Evolutionary conservation across 2,888 invertebrate species (phyloP), one percentile per base, ranked within the genome.

Genomic region (Andricus quercusramuli): DNA sequence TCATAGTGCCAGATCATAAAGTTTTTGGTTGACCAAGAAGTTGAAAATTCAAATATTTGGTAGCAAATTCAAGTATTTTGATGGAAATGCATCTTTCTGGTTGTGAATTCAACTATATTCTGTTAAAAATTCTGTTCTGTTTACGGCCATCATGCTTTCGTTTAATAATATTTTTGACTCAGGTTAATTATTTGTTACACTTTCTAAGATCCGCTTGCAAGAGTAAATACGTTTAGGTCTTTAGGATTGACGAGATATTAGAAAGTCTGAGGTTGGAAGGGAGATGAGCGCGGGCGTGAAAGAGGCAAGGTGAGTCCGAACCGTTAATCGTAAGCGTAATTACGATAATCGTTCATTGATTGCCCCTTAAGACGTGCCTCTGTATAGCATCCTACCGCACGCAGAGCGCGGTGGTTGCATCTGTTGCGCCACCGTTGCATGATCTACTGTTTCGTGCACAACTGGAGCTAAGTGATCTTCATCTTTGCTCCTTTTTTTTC

Each of bases 341-440:
- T 89, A 88, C 89, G 90, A 89, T 90, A 90, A 90, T 90, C 88
- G 87, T 81, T 90, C 88, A 88, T 88, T 89, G 89, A 90, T 90
- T 89, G 87, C 86, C 81, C 80, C 84, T 47, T 17, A 85, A 82
- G 87, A 89, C 89, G 90, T 90, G 89, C 86, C 41, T 41, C 77
- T 86, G 88, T 87, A 83, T 88, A 85, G 87, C 56, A 62, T 62
- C 25, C 62, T 15, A 62, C 25, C 62, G 64, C 82, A 81, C 64
- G 56, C 80, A 80, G 80, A 74, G 78, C 82, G 74, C 74, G 67
- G 76, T 81, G 68, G 79, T 29, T 79, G 83, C 83, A 79, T 85
- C 83, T 78, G 79, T 87, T 83, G 82, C 86, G 68, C 80, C 82
- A 84, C n/a, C 77, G 15, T 44, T 44, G 77, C 70, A 59, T 70